Percentiles rank a stretch among this genome's conserved stretches.
These are phyloP conservation scores for Philaethria dido DNA, from an alignment of 2,888 invertebrate genomes.

Conservation along the genomic window DNA sequence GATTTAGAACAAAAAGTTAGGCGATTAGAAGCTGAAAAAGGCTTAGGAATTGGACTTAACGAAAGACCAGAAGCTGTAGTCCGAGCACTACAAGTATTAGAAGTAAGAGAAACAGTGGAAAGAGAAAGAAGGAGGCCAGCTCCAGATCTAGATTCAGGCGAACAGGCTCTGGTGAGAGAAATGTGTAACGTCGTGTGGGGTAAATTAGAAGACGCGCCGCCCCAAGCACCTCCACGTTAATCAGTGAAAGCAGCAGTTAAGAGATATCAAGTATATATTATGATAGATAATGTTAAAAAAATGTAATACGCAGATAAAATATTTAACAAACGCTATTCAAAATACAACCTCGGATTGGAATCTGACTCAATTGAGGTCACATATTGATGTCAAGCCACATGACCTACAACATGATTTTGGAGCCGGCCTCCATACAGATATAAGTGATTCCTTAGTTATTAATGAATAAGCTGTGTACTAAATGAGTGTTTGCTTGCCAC, in stretches of 20 bases:
- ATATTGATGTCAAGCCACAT: constrained; percentile 61
- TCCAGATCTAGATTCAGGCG: constrained; percentile 91
- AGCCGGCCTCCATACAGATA: constrained; percentile 64
- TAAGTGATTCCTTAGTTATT: constrained; percentile 53
- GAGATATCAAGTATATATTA: not conserved
- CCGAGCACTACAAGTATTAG: constrained; percentile 95
- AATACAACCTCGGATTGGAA: constrained; percentile 66
- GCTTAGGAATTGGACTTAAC: constrained; percentile 86
- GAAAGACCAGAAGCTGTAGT: constrained; percentile 96
- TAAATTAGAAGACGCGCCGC: constrained; percentile 93
- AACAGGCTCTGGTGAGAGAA: constrained; percentile 96
- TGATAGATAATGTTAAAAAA: constrained; percentile 10
- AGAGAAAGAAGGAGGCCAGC: constrained; percentile 85
- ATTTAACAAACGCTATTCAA: constrained; percentile 59
- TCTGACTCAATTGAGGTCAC: constrained; percentile 75
- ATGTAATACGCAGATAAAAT: constrained; percentile 35
- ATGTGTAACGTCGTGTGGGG: constrained; percentile 98
- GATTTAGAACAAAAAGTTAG: constrained; percentile 94
- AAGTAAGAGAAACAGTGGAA: constrained; percentile 94
- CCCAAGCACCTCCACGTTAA: constrained; percentile 77
- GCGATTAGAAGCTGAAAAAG: constrained; percentile 93
- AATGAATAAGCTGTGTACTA: constrained; percentile 45
- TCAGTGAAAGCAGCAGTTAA: constrained; percentile 16
- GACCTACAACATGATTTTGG: constrained; percentile 71
- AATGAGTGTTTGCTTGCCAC: constrained; percentile 45